phyloP scores from a whole-genome alignment of 2,797 vertebrate genomes.

The Craterocephalus amniculus region DNA sequence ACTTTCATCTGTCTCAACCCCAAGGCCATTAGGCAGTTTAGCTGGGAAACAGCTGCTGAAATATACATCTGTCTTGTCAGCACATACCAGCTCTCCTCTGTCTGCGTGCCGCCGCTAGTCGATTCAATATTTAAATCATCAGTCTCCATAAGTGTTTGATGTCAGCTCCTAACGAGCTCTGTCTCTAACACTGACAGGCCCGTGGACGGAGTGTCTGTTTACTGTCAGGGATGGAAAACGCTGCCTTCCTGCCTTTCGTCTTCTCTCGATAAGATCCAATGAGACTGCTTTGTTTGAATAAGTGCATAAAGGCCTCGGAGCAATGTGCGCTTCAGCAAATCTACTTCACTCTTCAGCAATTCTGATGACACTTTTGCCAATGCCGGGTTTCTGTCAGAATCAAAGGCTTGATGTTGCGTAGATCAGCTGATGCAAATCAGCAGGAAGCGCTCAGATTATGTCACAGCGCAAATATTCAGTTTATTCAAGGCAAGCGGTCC shows the following conservation, averaged over 20 bases:
- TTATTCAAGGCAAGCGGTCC: slow-evolving; percentile 36
- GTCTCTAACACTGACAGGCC: slow-evolving; percentile 72
- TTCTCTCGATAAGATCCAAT: slow-evolving; percentile 67
- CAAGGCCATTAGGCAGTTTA: slow-evolving; percentile 80
- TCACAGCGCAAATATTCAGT: slow-evolving; percentile 54
- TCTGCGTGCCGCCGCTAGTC: slow-evolving; percentile 60
- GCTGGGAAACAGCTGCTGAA: slow-evolving; percentile 80
- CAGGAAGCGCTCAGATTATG: slow-evolving; percentile 47
- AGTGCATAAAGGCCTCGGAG: slow-evolving; percentile 53
- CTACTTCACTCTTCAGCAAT: slow-evolving; percentile 71
- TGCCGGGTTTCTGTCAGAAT: slow-evolving; percentile 67
- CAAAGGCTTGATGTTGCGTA: slow-evolving; percentile 52
- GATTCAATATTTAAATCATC: slow-evolving; percentile 80
- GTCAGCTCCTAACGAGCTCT: slow-evolving; percentile 74
- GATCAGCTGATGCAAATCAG: slow-evolving; percentile 56
- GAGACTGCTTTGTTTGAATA: slow-evolving; percentile 71
- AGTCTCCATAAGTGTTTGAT: slow-evolving; percentile 75
- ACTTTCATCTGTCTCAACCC: slow-evolving; percentile 72
- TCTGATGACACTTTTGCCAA: slow-evolving; percentile 76
- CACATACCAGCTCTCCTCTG: slow-evolving; percentile 63
- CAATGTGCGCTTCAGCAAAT: slow-evolving; percentile 55
- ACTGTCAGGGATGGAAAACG: slow-evolving; percentile 70
- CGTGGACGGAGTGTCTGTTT: slow-evolving; percentile 73
- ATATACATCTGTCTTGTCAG: slow-evolving; percentile 82
- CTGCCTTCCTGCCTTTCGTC: slow-evolving; percentile 68